These are phyloP conservation scores for Yponomeuta evonymella DNA, from an alignment of 2,888 invertebrate species.

Conservation along the genomic window DNA sequence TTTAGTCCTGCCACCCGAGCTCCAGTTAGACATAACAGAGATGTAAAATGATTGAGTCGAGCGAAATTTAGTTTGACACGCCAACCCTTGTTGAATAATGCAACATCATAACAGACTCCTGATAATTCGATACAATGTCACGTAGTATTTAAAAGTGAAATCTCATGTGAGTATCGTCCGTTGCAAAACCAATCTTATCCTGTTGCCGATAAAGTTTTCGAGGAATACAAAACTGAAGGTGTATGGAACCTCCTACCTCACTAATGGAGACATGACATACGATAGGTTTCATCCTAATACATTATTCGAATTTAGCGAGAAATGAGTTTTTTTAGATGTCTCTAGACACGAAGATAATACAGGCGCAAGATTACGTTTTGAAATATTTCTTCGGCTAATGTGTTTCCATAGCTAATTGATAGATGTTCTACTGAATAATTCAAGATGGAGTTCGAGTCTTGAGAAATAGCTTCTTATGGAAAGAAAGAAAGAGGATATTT, in stretches of 20 bases:
- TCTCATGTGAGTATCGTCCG: neutral
- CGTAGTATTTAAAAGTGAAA: slow-evolving; percentile 7
- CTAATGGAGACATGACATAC: slow-evolving; percentile 65
- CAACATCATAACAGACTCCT: neutral
- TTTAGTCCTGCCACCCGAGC: too few species aligned
- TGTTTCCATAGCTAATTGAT: neutral
- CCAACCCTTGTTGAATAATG: neutral
- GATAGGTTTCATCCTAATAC: slow-evolving; percentile 55
- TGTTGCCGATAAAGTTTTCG: slow-evolving; percentile 13
- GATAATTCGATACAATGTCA: slow-evolving; percentile 14
- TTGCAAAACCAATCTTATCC: slow-evolving; percentile 11
- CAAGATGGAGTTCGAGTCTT: neutral
- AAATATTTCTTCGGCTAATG: neutral
- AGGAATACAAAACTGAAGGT: slow-evolving; percentile 21
- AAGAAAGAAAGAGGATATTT: too few species aligned
- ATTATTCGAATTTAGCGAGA: slow-evolving; percentile 61
- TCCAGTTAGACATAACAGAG: neutral
- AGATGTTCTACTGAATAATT: neutral
- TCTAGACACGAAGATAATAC: neutral
- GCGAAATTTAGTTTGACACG: neutral
- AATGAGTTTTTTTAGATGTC: slow-evolving; percentile 21
- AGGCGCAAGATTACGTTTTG: neutral
- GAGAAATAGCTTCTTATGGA: neutral
- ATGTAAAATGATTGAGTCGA: neutral
- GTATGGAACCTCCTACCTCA: slow-evolving; percentile 28